These are phyloP conservation scores for Baronia brevicornis DNA, from an alignment of 2,888 invertebrate genomes.

Conservation along the genomic window DNA sequence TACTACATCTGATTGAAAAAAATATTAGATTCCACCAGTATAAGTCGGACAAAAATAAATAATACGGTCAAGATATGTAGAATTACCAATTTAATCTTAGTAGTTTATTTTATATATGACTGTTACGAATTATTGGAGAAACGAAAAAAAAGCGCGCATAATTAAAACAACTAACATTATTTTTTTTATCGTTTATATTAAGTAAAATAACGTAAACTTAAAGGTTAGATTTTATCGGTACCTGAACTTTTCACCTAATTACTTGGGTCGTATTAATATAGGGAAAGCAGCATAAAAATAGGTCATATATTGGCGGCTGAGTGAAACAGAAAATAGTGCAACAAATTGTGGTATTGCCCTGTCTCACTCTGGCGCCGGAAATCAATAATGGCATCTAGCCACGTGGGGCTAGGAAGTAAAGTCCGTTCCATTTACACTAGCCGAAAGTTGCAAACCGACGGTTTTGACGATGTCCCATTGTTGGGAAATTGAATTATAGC, in stretches of 20 bases:
- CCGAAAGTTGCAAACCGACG: conserved; percentile 44
- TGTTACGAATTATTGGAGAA: no score
- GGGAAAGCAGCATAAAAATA: conserved; percentile 73
- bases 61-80: no score
- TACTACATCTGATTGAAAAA: no score
- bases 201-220: conserved; percentile 25
- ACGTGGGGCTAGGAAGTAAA: conserved; percentile 67
- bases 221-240: conserved; percentile 40
- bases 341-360: conserved; percentile 65
- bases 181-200: conserved; percentile 3
- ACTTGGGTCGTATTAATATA: conserved; percentile 71
- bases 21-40: no score
- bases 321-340: conserved; percentile 68
- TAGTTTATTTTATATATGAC: no score
- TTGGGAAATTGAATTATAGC: conserved; percentile 45
- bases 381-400: conserved; percentile 73
- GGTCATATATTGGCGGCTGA: conserved; percentile 73
- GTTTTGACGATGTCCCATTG: conserved; percentile 36
- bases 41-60: no score
- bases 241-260: conserved; percentile 67
- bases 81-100: no score
- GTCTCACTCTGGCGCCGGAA: conserved; percentile 67
- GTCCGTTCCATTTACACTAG: conserved; percentile 61
- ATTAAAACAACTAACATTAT: conserved; percentile 3
- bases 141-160: no score